Conservation (phyloP, 1,140 invertebrate species). For the Brachionus sp. region DNA sequence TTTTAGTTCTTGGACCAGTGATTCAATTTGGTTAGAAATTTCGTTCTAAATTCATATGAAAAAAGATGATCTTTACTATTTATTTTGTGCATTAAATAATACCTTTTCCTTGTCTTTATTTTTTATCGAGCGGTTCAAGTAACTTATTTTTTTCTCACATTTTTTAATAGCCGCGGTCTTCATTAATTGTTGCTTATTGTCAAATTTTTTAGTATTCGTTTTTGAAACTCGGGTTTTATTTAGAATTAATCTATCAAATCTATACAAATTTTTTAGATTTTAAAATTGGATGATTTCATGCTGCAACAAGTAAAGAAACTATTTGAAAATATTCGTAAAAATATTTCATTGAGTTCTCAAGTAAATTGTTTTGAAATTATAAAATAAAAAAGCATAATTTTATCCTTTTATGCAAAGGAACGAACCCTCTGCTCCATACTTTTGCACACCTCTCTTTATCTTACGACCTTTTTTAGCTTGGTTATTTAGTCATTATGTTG, state of each 20-base stretch:
- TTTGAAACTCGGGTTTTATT: neutral
- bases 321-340: neutral
- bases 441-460: neutral
- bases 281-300: neutral
- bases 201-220: neutral
- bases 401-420: neutral
- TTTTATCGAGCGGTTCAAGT: neutral
- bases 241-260: neutral
- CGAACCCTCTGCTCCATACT: neutral
- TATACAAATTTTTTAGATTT: neutral
- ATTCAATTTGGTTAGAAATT: neutral
- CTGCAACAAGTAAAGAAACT: neutral
- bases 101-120: neutral
- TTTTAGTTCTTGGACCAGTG: neutral
- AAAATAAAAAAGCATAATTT: neutral
- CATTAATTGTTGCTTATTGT: neutral
- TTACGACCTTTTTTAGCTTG: neutral
- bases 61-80: neutral
- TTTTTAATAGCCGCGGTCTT: neutral
- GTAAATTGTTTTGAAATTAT: neutral
- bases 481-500: neutral
- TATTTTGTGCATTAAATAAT: neutral
- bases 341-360: neutral
- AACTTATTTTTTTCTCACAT: neutral
- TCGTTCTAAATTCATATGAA: neutral